These are phyloP conservation scores for Carcinoscorpius rotundicauda DNA, from an alignment of 1,140 invertebrate genomes.

Conservation along the genomic window DNA sequence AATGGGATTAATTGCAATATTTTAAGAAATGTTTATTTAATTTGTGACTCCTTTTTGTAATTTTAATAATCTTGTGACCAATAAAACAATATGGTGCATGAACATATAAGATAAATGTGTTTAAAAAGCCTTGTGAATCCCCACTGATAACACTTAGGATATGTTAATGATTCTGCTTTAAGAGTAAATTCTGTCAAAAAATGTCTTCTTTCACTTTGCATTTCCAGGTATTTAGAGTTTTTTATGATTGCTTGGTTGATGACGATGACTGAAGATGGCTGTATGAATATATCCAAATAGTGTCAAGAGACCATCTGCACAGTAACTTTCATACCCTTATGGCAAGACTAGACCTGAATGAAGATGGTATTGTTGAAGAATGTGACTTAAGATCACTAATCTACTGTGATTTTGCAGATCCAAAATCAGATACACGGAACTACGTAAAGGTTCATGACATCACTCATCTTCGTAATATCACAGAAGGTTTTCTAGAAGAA, in stretches of 20 bases:
- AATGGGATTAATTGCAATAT: no score
- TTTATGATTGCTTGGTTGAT: constrained; percentile 83
- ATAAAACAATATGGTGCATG: no score
- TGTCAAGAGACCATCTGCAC: constrained; percentile 35
- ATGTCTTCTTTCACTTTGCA: constrained; percentile 2
- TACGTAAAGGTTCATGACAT: constrained; percentile 81
- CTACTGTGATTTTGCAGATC: constrained; percentile 91
- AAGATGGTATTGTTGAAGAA: constrained; percentile 48
- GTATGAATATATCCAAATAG: constrained; percentile 40
- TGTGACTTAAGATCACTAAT: constrained; percentile 70
- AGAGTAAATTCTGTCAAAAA: no score
- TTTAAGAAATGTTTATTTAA: no score
- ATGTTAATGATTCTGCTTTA: no score
- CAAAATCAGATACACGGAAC: constrained; percentile 73
- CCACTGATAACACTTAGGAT: no score
- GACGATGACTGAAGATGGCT: constrained; percentile 70
- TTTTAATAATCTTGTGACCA: no score
- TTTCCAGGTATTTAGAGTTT: constrained; percentile 57
- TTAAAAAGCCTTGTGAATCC: no score
- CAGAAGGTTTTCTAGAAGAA: constrained; percentile 79
- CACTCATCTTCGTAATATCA: constrained; percentile 64
- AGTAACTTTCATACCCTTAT: constrained; percentile 45
- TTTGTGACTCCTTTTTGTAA: no score
- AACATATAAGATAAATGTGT: no score
- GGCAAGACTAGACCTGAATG: constrained; percentile 36